A percentile compares a stretch with the other conserved stretches of the same genome.
Evolutionary conservation across 2,888 invertebrate species (phyloP).

Genomic region (Lasioglossum oenotherae): DNA sequence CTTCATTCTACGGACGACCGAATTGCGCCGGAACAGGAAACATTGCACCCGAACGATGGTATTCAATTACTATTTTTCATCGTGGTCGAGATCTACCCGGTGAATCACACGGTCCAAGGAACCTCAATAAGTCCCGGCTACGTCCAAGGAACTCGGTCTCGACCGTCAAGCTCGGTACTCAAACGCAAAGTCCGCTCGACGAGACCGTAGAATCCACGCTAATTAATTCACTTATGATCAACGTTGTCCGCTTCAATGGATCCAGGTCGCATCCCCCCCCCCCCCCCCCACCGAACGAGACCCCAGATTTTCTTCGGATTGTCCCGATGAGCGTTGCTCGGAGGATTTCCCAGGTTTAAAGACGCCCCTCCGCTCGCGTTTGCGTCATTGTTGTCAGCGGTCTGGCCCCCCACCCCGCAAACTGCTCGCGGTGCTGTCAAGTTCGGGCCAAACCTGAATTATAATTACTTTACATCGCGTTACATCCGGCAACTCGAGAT

Average conservation of each 20-base stretch:
- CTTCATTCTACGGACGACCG: background rate
- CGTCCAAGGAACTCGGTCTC: background rate
- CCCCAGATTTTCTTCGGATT: conserved; percentile 25
- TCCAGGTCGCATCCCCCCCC: background rate
- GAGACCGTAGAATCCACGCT: conserved; percentile 14
- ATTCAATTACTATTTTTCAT: conserved; percentile 26
- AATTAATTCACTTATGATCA: conserved; percentile 43
- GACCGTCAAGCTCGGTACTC: background rate
- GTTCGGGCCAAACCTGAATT: conserved; percentile 23
- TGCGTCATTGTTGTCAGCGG: conserved; percentile 27
- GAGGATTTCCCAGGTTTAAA: conserved; percentile 9
- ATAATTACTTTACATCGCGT: conserved; percentile 51
- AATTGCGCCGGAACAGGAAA: background rate
- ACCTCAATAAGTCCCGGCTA: background rate
- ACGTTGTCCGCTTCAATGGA: background rate
- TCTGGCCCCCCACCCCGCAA: conserved; percentile 1
- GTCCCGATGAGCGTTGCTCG: background rate
- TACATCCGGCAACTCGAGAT: conserved; percentile 24
- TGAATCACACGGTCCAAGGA: background rate
- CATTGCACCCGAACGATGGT: conserved; percentile 8
- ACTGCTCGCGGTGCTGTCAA: conserved; percentile 45
- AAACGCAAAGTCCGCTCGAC: conserved; percentile 14
- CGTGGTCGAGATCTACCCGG: background rate
- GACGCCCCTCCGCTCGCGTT: background rate
- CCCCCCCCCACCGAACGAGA: background rate